Evolutionary conservation across 2,888 invertebrate genomes (phyloP).

Genomic region (Eumacrocentrus americanus): DNA sequence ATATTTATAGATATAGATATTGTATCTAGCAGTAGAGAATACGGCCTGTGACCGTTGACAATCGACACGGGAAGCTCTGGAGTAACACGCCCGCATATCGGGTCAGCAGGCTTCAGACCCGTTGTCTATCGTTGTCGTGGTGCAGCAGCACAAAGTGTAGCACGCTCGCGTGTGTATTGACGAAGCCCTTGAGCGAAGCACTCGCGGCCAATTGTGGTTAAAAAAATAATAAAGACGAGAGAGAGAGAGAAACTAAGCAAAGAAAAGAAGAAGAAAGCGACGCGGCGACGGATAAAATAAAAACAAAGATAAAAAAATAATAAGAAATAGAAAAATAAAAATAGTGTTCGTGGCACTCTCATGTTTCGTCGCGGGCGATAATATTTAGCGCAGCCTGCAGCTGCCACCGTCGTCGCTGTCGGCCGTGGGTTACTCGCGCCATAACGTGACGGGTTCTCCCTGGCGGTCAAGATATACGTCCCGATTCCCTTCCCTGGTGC

Average conservation of each 20-base stretch:
- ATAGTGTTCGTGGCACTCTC: slow-evolving; percentile 22
- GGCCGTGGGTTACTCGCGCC: slow-evolving; percentile 20
- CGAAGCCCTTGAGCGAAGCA: slow-evolving; percentile 8
- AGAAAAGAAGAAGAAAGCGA: not conserved
- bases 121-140: slow-evolving; percentile 34
- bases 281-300: not conserved
- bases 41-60: too few relatives aligned
- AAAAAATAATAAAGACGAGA: too few relatives aligned
- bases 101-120: too few relatives aligned
- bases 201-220: slow-evolving; percentile 9
- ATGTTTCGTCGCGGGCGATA: slow-evolving; percentile 28
- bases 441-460: slow-evolving; percentile 31
- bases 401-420: slow-evolving; percentile 22
- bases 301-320: not conserved
- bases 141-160: slow-evolving; percentile 27
- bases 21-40: too few relatives aligned
- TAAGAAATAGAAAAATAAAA: slow-evolving; percentile 15
- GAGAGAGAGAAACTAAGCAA: not conserved
- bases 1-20: too few relatives aligned
- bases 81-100: too few relatives aligned
- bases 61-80: too few relatives aligned
- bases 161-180: not conserved
- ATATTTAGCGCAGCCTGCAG: slow-evolving; percentile 27
- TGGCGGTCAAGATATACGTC: slow-evolving; percentile 26
- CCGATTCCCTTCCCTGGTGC: slow-evolving; percentile 21